phyloP scores from a whole-genome alignment of 2,888 invertebrate species.

The Orthosia incerta region DNA sequence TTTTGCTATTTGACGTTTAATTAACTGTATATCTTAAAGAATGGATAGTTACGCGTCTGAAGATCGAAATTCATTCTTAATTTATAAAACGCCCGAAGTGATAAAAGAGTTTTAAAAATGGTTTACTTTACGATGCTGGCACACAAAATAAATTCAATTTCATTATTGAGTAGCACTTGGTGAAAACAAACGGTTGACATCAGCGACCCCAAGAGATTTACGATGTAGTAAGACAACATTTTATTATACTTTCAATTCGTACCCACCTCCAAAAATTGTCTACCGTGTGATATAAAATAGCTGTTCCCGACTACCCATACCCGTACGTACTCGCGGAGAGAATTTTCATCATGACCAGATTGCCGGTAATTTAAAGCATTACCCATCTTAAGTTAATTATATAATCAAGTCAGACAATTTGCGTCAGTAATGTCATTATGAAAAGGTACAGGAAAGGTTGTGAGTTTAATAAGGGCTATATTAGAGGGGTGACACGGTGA shows the following conservation, averaged over 20 bases:
- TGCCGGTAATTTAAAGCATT: constrained; percentile 78
- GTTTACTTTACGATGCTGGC: constrained; percentile 9
- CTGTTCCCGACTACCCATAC: constrained; percentile 53
- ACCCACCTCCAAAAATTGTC: constrained; percentile 72
- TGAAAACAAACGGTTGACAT: constrained; percentile 79
- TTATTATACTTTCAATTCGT: constrained; percentile 83
- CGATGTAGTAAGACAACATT: constrained; percentile 79
- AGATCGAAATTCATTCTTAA: constrained; percentile 15
- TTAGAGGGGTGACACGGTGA: constrained; percentile 53
- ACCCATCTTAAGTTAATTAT: constrained; percentile 79
- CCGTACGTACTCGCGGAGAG: constrained; percentile 68
- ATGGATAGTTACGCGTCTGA: constrained; percentile 10
- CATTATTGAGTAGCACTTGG: constrained; percentile 56
- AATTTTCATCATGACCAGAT: constrained; percentile 74
- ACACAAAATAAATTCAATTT: constrained; percentile 63
- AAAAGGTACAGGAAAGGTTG: constrained; percentile 77
- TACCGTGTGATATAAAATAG: constrained; percentile 72
- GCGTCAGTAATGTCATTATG: constrained; percentile 79
- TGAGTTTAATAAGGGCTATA: constrained; percentile 76
- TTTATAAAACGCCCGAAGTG: constrained; percentile 11
- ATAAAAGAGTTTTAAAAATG: constrained; percentile 28
- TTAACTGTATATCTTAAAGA: constrained; percentile 20
- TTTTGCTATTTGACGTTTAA: constrained; percentile 33
- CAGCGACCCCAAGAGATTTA: constrained; percentile 80
- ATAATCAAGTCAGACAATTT: constrained; percentile 79